Conservation (phyloP, 2,888 invertebrate species). For the Orthosia cruda region DNA sequence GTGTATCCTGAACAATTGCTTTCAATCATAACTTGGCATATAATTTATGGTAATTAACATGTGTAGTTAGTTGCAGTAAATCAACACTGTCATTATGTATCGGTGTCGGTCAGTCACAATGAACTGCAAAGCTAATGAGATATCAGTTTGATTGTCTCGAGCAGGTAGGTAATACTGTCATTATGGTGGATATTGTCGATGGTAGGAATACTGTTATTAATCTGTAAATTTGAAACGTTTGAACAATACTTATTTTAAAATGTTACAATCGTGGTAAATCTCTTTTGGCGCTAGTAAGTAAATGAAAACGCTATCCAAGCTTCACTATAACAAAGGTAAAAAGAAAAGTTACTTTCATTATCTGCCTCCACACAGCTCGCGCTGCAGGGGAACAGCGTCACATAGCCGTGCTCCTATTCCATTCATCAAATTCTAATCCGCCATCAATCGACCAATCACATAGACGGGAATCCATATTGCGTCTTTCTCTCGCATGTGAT, state of each 20-base stretch:
- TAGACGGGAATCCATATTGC: too few species aligned
- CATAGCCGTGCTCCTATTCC: slow-evolving; percentile 41
- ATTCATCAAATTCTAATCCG: slow-evolving; percentile 64
- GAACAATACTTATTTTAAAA: background rate
- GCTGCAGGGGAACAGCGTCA: slow-evolving; percentile 23
- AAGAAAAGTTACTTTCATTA: too few species aligned
- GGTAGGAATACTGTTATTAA: background rate
- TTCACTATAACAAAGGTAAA: too few species aligned
- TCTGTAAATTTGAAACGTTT: background rate
- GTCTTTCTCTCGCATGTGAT: too few species aligned
- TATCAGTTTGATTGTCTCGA: slow-evolving; percentile 37
- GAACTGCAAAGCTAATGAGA: slow-evolving; percentile 29
- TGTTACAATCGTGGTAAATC: background rate
- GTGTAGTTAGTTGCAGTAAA: slow-evolving; percentile 31
- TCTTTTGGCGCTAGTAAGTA: background rate
- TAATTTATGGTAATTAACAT: slow-evolving; percentile 54
- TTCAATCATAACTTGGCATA: slow-evolving; percentile 36
- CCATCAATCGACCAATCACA: too few species aligned
- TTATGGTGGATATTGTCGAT: background rate
- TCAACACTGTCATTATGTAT: slow-evolving; percentile 44
- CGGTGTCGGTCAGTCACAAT: slow-evolving; percentile 29
- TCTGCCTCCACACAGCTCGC: background rate
- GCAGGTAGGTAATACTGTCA: slow-evolving; percentile 1
- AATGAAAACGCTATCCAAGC: background rate
- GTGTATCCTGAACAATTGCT: slow-evolving; percentile 33